Percentiles rank a stretch among this genome's conserved stretches.
These are phyloP conservation scores for Sweltsa coloradensis DNA, from an alignment of 1,140 invertebrate species.

Conservation along the genomic window DNA sequence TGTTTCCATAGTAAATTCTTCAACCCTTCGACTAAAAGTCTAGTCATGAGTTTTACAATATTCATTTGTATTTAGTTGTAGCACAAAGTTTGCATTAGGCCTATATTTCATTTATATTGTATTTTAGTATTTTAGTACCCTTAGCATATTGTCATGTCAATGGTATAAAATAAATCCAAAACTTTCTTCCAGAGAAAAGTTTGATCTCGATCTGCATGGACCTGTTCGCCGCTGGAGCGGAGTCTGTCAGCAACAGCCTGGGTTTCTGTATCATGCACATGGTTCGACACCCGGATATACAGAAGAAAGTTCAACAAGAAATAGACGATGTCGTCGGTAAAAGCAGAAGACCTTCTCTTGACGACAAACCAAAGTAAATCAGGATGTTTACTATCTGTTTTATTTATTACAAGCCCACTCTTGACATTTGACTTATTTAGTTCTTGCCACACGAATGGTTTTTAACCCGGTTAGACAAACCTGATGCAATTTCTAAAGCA, in stretches of 20 bases:
- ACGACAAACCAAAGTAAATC: conserved; percentile 30
- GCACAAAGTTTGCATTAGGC: too few relatives aligned
- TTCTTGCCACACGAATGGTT: too few relatives aligned
- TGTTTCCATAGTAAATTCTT: too few relatives aligned
- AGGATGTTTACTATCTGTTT: background rate
- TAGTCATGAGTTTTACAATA: too few relatives aligned
- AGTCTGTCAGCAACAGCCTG: conserved; percentile 47
- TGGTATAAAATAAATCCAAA: background rate
- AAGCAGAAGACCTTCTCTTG: conserved; percentile 26
- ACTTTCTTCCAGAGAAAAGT: conserved; percentile 35
- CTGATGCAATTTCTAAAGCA: background rate
- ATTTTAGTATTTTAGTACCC: too few relatives aligned
- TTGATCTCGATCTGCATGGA: conserved; percentile 35
- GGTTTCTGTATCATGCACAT: conserved; percentile 43
- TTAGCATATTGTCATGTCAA: too few relatives aligned
- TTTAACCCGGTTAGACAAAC: too few relatives aligned
- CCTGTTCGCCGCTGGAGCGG: conserved; percentile 46
- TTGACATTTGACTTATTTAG: background rate
- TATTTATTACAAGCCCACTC: conserved; percentile 3
- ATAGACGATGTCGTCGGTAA: conserved; percentile 37
- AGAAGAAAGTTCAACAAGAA: conserved; percentile 42
- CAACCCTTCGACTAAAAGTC: too few relatives aligned
- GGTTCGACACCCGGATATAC: conserved; percentile 39
- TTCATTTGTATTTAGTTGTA: too few relatives aligned
- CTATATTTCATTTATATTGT: too few relatives aligned